Evolutionary conservation across 37 sponge, comb jelly and placozoan species (phyloP).

Genomic region (Theonella swinhoei): DNA sequence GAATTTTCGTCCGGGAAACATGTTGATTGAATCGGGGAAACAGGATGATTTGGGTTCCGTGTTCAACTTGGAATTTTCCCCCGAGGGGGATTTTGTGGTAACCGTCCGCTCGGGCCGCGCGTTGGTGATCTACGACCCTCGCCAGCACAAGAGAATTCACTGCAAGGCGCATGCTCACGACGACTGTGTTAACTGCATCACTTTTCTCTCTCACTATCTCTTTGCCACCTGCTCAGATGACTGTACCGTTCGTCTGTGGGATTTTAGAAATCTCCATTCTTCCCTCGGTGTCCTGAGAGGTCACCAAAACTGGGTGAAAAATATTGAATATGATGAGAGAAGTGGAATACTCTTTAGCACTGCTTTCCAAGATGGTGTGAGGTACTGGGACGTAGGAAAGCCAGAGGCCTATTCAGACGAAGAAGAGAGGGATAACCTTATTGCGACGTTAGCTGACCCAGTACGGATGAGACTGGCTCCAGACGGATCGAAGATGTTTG

Average conservation of each 20-base stretch:
- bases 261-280: slow-evolving; percentile 19
- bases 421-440: slow-evolving; percentile 28
- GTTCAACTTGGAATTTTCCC: slow-evolving; percentile 67
- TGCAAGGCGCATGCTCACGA: slow-evolving; percentile 28
- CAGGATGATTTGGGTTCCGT: slow-evolving; percentile 52
- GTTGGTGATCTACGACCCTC: slow-evolving; percentile 23
- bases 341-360: slow-evolving; percentile 38
- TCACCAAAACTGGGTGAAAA: slow-evolving; percentile 67
- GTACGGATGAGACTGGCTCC: slow-evolving; percentile 55
- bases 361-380: slow-evolving; percentile 61
- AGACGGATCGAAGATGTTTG: slow-evolving; percentile 62
- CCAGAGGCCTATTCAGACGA: not conserved
- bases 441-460: slow-evolving; percentile 16
- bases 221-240: slow-evolving; percentile 77
- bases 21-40: not conserved
- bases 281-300: slow-evolving; percentile 13
- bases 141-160: not conserved
- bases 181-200: slow-evolving; percentile 63
- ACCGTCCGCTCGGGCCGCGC: slow-evolving; percentile 22
- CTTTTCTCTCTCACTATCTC: slow-evolving; percentile 20
- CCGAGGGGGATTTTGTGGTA: slow-evolving; percentile 14
- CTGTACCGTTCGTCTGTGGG: slow-evolving; percentile 58
- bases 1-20: not conserved
- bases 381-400: slow-evolving; percentile 45
- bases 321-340: slow-evolving; percentile 58